Base-by-base conservation (phyloP, 2,797 vertebrate genomes). In the Chromobotia macracanthus region DNA sequence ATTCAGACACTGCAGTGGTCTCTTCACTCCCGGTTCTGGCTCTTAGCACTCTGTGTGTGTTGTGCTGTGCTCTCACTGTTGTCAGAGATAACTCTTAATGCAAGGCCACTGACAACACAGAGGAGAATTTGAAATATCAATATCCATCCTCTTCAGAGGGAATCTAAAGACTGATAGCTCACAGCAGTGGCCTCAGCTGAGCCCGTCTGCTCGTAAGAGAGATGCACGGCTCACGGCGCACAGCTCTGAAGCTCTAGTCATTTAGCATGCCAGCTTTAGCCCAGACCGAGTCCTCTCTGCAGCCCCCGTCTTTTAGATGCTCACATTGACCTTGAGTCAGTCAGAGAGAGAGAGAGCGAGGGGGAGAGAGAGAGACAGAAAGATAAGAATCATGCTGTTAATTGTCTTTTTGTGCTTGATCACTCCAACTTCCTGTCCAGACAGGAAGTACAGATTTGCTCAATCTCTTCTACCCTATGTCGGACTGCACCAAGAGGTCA, bases 141-240 rank as follows among this genome's bases (percentile, higher is more conserved):
- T 70, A 84, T 60, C 68, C 56, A 53, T 68, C 60, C 56, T 75
- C 64, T 80, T 77, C 46, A 75, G 81, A 64, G 48, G 66, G 72
- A 72, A 69, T 84, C 66, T 55, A 56, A 75, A 75, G 80, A 84
- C 60, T 79, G 72, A 80, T 82, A 68, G 83, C 65, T 64, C 51
- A 2, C 72, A 77, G 83, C 83, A 73, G 64, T 74, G 75, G 77
- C 72, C 80, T 81, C 66, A 83, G 75, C 71, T 75, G 75, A 80
- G 79, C 25, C 70, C 31, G 72, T 81, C 80, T 68, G 76, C 56
- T 15, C 46, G 44, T 77, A 46, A 60, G 73, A 46, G 18, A 72
- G 82, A 77, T 46, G 55, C 69, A 77, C 21, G 70, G 44, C 75
- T 72, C 80, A 72, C 10, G 21, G 74, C 64, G 48, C 48, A 80